Conservation (phyloP, 2,113 vertebrate genomes). For the Phasianus colchicus region DNA sequence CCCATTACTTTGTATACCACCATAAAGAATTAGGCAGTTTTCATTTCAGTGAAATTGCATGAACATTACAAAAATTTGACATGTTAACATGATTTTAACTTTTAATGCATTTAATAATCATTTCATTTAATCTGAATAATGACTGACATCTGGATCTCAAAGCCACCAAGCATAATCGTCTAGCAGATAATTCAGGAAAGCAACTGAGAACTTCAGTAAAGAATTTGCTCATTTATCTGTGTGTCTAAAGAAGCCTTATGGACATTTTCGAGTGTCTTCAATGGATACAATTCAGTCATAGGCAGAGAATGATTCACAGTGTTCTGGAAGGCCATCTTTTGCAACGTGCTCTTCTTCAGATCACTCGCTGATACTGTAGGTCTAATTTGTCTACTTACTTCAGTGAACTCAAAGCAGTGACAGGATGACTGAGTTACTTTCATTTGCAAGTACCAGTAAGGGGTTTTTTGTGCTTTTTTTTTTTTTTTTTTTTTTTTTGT, state of each 20-base stretch:
- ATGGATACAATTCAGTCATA: background rate
- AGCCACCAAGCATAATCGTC: background rate
- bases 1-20: background rate
- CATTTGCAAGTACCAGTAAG: background rate
- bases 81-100: background rate
- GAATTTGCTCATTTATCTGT: background rate
- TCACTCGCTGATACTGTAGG: background rate
- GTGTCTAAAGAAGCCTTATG: background rate
- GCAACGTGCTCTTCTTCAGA: background rate
- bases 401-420: background rate
- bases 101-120: background rate
- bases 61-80: background rate
- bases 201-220: background rate
- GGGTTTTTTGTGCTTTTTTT: no score
- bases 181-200: background rate
- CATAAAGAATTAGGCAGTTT: background rate
- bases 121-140: background rate
- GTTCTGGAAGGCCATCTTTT: background rate
- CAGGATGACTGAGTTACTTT: background rate
- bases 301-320: background rate
- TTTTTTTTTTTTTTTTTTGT: accelerated
- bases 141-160: background rate
- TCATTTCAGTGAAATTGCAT: background rate
- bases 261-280: background rate
- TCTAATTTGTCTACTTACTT: background rate